These are phyloP conservation scores for Teleogryllus oceanicus DNA, from an alignment of 2,888 invertebrate genomes.

Conservation along the genomic window DNA sequence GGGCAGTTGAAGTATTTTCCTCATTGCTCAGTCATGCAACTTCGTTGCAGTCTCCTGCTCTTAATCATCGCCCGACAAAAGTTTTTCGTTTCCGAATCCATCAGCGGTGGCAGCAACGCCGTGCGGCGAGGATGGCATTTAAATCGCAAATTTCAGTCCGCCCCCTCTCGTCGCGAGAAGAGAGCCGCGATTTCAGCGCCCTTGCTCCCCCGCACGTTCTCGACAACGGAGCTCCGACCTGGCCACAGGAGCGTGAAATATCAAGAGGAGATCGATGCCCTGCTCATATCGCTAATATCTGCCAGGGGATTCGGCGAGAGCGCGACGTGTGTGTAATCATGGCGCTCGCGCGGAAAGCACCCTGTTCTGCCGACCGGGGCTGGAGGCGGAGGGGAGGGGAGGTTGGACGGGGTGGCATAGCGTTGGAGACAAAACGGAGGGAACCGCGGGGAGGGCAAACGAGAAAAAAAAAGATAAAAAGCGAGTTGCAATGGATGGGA, in stretches of 20 bases:
- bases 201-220: too few species aligned
- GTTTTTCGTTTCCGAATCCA: slow-evolving; percentile 18
- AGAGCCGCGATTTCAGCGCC: background rate
- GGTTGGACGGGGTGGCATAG: too few species aligned
- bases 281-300: slow-evolving; percentile 29
- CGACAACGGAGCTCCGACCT: background rate
- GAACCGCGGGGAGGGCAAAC: too few species aligned
- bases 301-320: slow-evolving; percentile 26
- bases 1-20: too few species aligned
- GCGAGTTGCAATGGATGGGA: too few species aligned
- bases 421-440: too few species aligned
- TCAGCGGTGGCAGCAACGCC: background rate
- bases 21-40: too few species aligned
- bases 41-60: too few species aligned
- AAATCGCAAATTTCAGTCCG: slow-evolving; percentile 22
- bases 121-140: slow-evolving; percentile 22
- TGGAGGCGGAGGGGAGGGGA: too few species aligned
- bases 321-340: slow-evolving; percentile 19
- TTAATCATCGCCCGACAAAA: too few species aligned
- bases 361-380: background rate
- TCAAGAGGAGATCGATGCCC: slow-evolving; percentile 29
- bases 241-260: slow-evolving; percentile 29
- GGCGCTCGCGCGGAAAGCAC: background rate
- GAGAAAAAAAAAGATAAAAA: too few species aligned
- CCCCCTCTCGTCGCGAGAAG: background rate